Evolutionary conservation across 1,140 invertebrate genomes (phyloP), one percentile per base, ranked within the genome.

Genomic region (Micrasema minimum): DNA sequence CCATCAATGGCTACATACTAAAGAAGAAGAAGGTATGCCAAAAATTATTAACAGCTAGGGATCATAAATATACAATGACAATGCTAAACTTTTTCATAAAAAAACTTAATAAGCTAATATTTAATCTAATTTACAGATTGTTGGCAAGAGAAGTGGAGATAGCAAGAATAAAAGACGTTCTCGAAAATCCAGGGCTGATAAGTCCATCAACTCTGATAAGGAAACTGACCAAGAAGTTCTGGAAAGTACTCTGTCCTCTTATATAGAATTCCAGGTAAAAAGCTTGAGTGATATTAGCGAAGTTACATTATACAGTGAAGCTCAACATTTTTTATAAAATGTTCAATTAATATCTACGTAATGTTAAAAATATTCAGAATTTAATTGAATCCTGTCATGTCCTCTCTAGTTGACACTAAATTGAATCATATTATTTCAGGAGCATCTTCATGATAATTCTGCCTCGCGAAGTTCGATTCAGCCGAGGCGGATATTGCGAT

Each of bases 221-320:
- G 62, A 66, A 18, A 22, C 50, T 26, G 41, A 59, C 14, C 9
- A 16, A 48, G 31, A 48, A 1, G 22, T 38, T 43, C 71, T 16
- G 16, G 45, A 74, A 6, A 46, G n/a, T 5, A 66, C 67, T 37
- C 14, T 72, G 57, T 38, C 71, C 12, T 72, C 71, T 18, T 74
- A 74, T 43, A 50, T 67, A 11, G 57, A 70, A 31, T 74, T 74
- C 53, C 67, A 70, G 72, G 72, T 74, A 69, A 50, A 64, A 12
- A 64, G 55, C 35, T 16, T 59, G 35, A 59, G 50, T 31, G 43
- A 46, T 46, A 31, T 48, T 23, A 46, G n/a, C 35, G 45, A 64
- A 46, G 22, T 48, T 9, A 46, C 43, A 4, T 31, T 31, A 31
- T n/a, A n/a, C n/a, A n/a, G n/a, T n/a, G n/a, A n/a, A n/a, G n/a